Base-by-base conservation (phyloP, 2,797 vertebrate genomes). In the Hyperoplus lanceolatus region DNA sequence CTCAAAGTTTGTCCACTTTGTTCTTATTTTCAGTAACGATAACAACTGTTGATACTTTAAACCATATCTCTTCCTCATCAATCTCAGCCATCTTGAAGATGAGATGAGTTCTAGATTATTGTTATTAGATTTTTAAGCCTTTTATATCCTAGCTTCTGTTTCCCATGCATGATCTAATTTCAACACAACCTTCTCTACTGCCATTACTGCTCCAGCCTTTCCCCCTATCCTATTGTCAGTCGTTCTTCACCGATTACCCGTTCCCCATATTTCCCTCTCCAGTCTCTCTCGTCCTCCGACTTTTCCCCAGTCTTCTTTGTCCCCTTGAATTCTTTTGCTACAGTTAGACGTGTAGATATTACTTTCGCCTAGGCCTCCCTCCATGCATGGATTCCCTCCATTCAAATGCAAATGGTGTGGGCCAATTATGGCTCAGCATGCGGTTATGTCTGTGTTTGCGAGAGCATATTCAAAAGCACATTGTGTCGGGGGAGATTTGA, bases 381-480 rank as follows among this genome's bases (percentile, higher is more conserved):
- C 29, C 77, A 82, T 91, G 85, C 88, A 86, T 76, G 64, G 79
- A 55, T 89, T 78, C 64, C 48, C 70, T 70, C 86, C 68, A 95
- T 94, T 95, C 90, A 93, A 84, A 95, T 94, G 92, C 93, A 93
- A 94, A 95, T 93, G 79, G 88, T n/a, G 69, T 58, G 53, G 82
- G 78, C 90, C 94, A 94, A 94, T 94, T 94, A 93, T 72, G 81
- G 86, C 83, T 84, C 86, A 87, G 83, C 82, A 82, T 88, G 84
- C 66, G 42, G 85, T 91, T 89, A 91, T 86, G 89, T 91, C 87
- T 93, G 88, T 87, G 82, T 94, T 90, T 83, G 89, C 89, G 68
- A 77, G 88, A 90, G 82, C 87, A 80, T 76, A 89, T 93, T 92
- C 85, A 84, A 86, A 92, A 81, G 87, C 83, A 87, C 69, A 85